Percentiles rank a stretch among this genome's conserved stretches.
phyloP scores from a whole-genome alignment of 2,797 vertebrate species.

The Geotrypetes seraphini region DNA sequence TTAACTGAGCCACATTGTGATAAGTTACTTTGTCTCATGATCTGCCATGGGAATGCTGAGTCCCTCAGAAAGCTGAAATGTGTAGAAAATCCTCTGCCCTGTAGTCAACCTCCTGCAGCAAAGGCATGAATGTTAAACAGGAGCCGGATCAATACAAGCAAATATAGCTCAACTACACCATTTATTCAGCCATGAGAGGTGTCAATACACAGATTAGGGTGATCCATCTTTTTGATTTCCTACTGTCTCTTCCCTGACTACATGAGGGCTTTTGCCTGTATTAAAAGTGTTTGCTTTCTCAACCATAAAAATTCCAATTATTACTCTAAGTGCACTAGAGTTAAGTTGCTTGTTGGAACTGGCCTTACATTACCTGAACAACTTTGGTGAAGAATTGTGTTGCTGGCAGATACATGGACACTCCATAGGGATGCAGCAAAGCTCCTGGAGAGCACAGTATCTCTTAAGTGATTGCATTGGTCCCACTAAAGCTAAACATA shows the following conservation, averaged over 20 bases:
- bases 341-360: conserved; percentile 56
- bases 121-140: conserved; percentile 88
- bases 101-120: conserved; percentile 70
- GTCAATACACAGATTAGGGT: conserved; percentile 94
- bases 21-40: conserved; percentile 52
- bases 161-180: conserved; percentile 94
- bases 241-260: conserved; percentile 71
- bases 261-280: conserved; percentile 69
- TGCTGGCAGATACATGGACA: conserved; percentile 46
- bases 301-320: conserved; percentile 85
- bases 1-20: conserved; percentile 37
- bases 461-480: conserved; percentile 38
- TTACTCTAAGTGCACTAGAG: conserved; percentile 69
- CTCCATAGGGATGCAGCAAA: conserved; percentile 48
- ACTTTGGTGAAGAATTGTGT: conserved; percentile 52
- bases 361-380: conserved; percentile 58
- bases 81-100: conserved; percentile 67
- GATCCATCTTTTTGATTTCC: conserved; percentile 93
- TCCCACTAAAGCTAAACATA: conserved; percentile 46
- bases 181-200: conserved; percentile 95
- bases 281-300: conserved; percentile 81
- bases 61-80: conserved; percentile 50
- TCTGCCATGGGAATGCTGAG: conserved; percentile 49
- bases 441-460: conserved; percentile 55
- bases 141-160: conserved; percentile 79